phyloP scores from a whole-genome alignment of 2,797 vertebrate genomes.

The Peromyscus attwateri region DNA sequence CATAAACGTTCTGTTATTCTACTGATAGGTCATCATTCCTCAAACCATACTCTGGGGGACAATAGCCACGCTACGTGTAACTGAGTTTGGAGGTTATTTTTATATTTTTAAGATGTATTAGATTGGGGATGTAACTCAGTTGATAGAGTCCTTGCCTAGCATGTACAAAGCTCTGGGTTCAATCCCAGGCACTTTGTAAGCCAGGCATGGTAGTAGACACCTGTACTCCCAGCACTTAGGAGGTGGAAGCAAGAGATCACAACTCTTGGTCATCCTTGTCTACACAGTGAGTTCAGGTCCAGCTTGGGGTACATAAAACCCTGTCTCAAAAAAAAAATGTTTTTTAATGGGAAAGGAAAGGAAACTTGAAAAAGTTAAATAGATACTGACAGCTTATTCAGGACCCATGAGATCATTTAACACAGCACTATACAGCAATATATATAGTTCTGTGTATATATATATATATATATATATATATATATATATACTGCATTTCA shows the following conservation, averaged over 20 bases:
- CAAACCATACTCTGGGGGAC: not conserved
- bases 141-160: not conserved
- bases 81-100: not conserved
- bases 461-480: no score
- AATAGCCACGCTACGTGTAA: not conserved
- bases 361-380: slow-evolving; percentile 43
- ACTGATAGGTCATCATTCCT: not conserved
- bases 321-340: not conserved
- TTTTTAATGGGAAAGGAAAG: not conserved
- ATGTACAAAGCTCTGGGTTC: not conserved
- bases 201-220: not conserved
- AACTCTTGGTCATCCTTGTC: not conserved
- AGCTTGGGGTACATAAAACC: not conserved
- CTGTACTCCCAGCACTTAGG: not conserved
- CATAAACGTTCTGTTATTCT: slow-evolving; percentile 32
- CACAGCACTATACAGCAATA: not conserved
- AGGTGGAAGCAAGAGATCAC: not conserved
- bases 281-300: not conserved
- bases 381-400: slow-evolving; percentile 16
- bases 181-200: no score
- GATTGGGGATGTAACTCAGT: not conserved
- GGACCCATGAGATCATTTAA: slow-evolving; percentile 41
- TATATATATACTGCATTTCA: slow-evolving; percentile 1
- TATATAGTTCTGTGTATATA: not conserved
- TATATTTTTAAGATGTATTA: not conserved